Evolutionary conservation across 2,888 invertebrate genomes (phyloP).

Genomic region (Conchocele bisecta): DNA sequence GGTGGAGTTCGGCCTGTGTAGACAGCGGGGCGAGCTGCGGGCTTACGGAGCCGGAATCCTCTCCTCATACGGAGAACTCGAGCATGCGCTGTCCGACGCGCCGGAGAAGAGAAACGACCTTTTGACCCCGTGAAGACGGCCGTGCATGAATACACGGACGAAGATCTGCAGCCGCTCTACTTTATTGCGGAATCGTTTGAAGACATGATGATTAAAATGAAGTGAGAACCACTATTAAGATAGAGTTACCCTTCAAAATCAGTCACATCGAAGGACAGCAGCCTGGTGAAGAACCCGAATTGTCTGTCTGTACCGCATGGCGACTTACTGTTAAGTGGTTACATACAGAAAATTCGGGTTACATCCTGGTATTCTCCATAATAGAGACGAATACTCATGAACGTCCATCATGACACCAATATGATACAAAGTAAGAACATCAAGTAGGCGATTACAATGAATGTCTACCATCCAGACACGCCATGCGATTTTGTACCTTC

Average conservation of each 20-base stretch:
- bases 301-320: too few relatives aligned
- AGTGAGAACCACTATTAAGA: conserved; percentile 86
- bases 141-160: conserved; percentile 81
- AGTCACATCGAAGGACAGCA: neutral
- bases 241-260: neutral
- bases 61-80: conserved; percentile 97
- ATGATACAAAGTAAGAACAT: too few relatives aligned
- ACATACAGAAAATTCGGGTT: too few relatives aligned
- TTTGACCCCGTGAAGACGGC: conserved; percentile 80
- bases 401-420: too few relatives aligned
- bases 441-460: too few relatives aligned
- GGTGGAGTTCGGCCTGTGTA: conserved; percentile 97
- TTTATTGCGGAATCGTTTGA: conserved; percentile 82
- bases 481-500: too few relatives aligned
- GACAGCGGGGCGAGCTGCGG: conserved; percentile 93
- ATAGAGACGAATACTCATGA: too few relatives aligned
- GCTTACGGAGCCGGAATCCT: conserved; percentile 98
- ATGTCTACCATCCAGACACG: too few relatives aligned
- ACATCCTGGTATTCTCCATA: too few relatives aligned
- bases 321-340: too few relatives aligned
- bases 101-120: conserved; percentile 75
- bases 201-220: conserved; percentile 88
- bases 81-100: conserved; percentile 83
- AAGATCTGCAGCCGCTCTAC: conserved; percentile 81
- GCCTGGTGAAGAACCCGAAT: too few relatives aligned